These are phyloP conservation scores for Aselliscus stoliczkanus DNA, from an alignment of 2,797 vertebrate genomes.

Conservation along the genomic window DNA sequence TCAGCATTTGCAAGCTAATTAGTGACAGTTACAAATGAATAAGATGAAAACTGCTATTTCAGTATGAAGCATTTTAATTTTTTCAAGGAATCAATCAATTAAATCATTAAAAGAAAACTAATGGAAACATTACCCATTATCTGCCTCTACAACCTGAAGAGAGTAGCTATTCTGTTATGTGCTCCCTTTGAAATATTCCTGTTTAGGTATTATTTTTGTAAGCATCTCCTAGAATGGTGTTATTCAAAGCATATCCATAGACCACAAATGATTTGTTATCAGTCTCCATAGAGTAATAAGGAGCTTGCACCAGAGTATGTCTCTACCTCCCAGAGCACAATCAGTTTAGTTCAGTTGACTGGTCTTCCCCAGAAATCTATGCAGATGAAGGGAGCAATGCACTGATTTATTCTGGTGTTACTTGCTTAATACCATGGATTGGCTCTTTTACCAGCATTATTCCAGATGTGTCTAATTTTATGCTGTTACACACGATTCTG, in stretches of 20 bases:
- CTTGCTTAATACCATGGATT: background rate
- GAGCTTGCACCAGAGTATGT: background rate
- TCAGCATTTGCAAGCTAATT: background rate
- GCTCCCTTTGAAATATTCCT: background rate
- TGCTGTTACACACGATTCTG: background rate
- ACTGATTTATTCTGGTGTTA: background rate
- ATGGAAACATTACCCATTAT: background rate
- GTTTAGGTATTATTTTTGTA: background rate
- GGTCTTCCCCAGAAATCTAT: background rate
- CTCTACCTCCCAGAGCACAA: background rate
- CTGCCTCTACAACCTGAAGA: background rate
- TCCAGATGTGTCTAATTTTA: background rate
- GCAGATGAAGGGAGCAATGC: background rate
- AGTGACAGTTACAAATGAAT: background rate
- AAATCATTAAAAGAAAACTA: background rate
- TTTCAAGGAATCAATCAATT: background rate
- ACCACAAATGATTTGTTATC: background rate
- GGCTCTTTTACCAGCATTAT: background rate
- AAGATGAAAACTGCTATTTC: constrained; percentile 6
- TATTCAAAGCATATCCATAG: background rate
- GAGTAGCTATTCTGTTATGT: background rate
- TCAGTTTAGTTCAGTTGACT: background rate
- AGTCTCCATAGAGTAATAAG: background rate
- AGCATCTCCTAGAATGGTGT: background rate
- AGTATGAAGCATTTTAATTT: background rate